A percentile compares a stretch with the other conserved stretches of the same genome.
phyloP scores from a whole-genome alignment of 2,797 vertebrate genomes.

The Chromis chromis region DNA sequence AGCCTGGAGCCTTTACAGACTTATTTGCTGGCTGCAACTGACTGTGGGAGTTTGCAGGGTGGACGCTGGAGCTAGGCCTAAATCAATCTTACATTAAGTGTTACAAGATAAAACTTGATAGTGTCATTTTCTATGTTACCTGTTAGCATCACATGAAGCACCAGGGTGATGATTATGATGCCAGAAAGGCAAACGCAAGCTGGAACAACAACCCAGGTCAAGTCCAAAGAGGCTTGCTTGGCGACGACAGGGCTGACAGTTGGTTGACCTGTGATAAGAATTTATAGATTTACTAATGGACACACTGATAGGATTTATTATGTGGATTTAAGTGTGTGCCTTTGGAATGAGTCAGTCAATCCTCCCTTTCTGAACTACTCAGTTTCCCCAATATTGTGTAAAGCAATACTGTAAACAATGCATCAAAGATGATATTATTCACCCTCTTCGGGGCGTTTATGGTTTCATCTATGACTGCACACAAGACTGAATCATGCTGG shows the following conservation, averaged over 20 bases:
- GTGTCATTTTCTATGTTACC: conserved; percentile 52
- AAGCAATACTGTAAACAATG: no score
- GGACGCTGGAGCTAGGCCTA: background rate
- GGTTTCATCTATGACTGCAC: background rate
- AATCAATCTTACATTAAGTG: background rate
- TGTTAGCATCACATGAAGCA: conserved; percentile 62
- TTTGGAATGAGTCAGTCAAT: background rate
- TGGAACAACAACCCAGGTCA: conserved; percentile 55
- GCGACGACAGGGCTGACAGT: rapidly evolving
- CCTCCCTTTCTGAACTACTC: background rate
- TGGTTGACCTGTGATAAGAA: conserved; percentile 42
- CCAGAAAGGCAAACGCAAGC: conserved; percentile 49
- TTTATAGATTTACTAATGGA: background rate
- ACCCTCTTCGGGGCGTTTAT: background rate
- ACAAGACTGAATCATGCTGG: background rate
- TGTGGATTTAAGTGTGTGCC: background rate
- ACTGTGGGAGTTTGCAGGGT: background rate
- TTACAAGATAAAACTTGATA: no score
- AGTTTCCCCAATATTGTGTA: background rate
- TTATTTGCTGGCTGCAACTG: background rate
- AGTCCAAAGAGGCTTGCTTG: conserved; percentile 3
- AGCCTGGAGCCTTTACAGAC: background rate
- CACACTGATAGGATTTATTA: background rate
- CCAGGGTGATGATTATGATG: conserved; percentile 63
- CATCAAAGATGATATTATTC: background rate